Evolutionary conservation across 2,113 vertebrate species (phyloP), one percentile per base, ranked within the genome.

Genomic region (Otocyon megalotis): DNA sequence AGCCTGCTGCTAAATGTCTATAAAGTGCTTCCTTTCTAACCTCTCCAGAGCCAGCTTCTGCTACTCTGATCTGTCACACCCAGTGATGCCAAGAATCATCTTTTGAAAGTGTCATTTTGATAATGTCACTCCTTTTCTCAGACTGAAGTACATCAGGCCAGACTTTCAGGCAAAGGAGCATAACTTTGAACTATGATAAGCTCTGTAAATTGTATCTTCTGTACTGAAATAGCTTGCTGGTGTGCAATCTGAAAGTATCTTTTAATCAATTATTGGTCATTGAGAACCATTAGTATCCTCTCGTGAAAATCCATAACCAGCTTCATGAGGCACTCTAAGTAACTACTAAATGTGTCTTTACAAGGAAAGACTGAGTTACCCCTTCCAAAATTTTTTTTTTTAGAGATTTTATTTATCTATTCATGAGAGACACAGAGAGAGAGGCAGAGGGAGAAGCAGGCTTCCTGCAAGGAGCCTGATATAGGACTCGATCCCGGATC

Each of bases 241-340:
- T 65, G 32, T 63, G 8, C n/a, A 96, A 65, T 85, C 71, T 12
- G 28, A 48, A 94, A 84, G 20, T 30, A 71, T 69, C 32, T 67
- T 89, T 96, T 93, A 58, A 93, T 94, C 86, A 96, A 67, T 93
- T 86, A 72, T 15, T 96, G 65, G 48, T 92, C 63, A 82, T n/a
- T 9, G 60, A 93, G 48, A 84, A 48, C 35, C 35, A 90, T 92
- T 94, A 83, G 26, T 84, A 43, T 93, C 15, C 60, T 79, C 4
- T 22, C 48, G 12, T 72, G 28, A 88, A 16, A 86, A 81, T 90
- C 22, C 9, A 35, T 54, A 77, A 32, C 54, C 26, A 76, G 37
- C 20, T 88, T 92, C 74, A 50, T 67, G 22, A 92, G 92, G 54
- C 11, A 35, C 35, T 60, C 3, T 9, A 19, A 30, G 16, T 24